Conservation (phyloP, 2,113 vertebrate species). For the Motacilla alba region DNA sequence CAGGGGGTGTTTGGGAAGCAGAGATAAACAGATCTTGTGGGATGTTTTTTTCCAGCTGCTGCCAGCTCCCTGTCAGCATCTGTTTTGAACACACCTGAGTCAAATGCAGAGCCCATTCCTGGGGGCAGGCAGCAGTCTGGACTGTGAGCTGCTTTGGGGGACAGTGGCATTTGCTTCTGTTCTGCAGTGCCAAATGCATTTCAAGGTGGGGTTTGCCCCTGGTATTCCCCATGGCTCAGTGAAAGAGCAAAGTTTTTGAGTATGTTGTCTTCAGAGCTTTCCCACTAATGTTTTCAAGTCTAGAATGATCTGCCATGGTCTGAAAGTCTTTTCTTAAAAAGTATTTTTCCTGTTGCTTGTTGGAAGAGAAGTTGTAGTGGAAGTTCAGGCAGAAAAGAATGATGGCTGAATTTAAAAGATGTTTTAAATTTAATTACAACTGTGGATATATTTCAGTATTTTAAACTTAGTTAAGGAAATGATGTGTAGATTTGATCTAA, state of each 20-base stretch:
- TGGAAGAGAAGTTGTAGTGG: background rate
- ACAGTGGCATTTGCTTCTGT: background rate
- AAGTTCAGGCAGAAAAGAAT: background rate
- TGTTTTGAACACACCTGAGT: background rate
- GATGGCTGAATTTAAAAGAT: background rate
- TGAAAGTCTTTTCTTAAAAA: background rate
- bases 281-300: background rate
- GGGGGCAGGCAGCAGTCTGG: background rate
- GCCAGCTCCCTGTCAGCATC: background rate
- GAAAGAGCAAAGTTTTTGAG: background rate
- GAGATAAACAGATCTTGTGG: background rate
- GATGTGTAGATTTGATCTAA: background rate
- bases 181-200: background rate
- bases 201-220: background rate
- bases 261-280: background rate
- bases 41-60: background rate
- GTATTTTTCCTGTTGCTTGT: background rate
- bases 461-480: background rate
- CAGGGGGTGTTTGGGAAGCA: background rate
- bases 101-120: background rate
- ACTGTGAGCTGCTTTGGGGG: background rate
- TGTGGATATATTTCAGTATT: background rate
- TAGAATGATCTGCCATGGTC: background rate
- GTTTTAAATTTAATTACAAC: background rate
- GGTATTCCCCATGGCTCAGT: background rate